Percentiles rank a stretch among this genome's conserved stretches.
phyloP scores from a whole-genome alignment of 2,797 vertebrate genomes.

The Clarias platycephalus region DNA sequence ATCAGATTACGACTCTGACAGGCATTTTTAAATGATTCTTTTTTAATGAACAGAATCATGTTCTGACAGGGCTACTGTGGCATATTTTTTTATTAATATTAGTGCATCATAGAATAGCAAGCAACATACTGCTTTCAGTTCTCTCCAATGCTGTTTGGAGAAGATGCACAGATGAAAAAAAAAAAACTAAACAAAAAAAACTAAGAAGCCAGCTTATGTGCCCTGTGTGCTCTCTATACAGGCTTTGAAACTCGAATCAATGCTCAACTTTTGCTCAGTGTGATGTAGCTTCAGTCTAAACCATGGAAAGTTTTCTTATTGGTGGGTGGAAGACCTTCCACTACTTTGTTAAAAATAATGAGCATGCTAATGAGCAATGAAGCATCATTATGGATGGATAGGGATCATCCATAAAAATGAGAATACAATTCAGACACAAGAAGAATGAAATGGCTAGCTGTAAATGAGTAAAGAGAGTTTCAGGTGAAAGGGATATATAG shows the following conservation, averaged over 20 bases:
- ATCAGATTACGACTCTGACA: neutral
- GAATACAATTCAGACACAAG: neutral
- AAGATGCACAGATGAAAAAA: neutral
- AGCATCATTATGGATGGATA: neutral
- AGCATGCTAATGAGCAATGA: constrained; percentile 6
- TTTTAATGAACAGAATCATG: neutral
- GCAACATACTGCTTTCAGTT: neutral
- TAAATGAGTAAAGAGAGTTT: neutral
- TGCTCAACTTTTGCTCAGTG: neutral
- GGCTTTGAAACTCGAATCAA: neutral
- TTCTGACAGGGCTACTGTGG: neutral
- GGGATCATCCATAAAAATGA: neutral
- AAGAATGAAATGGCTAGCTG: neutral
- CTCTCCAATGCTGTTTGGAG: neutral
- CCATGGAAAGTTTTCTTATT: neutral
- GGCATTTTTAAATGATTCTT: neutral
- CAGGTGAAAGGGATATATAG: neutral
- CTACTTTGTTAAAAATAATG: neutral
- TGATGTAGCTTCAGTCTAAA: neutral
- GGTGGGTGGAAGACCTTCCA: neutral
- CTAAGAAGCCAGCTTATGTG: neutral
- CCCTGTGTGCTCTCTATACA: neutral
- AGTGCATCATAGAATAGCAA: neutral
- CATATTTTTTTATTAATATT: neutral
- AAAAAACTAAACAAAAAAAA: no score